phyloP scores from a whole-genome alignment of 2,113 vertebrate genomes.

The Caloenas nicobarica region DNA sequence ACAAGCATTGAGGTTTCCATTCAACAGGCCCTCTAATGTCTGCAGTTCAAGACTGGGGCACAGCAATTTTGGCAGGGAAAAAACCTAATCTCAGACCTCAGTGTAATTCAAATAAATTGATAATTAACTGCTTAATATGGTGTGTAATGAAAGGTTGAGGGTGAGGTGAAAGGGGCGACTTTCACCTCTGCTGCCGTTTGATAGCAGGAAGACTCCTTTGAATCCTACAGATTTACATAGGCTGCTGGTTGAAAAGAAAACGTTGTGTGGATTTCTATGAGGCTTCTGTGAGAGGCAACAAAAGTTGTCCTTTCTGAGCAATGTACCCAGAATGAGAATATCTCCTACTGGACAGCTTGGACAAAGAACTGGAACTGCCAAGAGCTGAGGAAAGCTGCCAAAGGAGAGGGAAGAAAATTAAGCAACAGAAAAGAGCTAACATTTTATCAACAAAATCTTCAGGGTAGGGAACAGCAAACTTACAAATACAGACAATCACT shows the following conservation, averaged over 20 bases:
- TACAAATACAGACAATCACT: neutral
- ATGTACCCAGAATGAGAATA: conserved; percentile 53
- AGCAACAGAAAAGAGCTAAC: conserved; percentile 1
- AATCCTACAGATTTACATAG: neutral
- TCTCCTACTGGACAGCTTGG: conserved; percentile 33
- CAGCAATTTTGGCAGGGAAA: neutral
- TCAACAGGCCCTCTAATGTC: neutral
- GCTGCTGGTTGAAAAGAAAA: conserved; percentile 15
- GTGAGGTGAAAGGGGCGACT: neutral
- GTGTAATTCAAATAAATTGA: neutral
- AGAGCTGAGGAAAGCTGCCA: conserved; percentile 46
- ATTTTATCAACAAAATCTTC: conserved; percentile 5
- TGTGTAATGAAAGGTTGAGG: neutral
- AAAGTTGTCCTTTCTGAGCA: conserved; percentile 44
- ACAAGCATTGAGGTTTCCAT: neutral
- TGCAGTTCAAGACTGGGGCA: neutral
- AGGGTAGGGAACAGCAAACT: neutral
- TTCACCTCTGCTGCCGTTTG: neutral
- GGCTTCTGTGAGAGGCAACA: conserved; percentile 48
- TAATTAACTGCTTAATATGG: neutral
- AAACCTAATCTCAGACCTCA: neutral
- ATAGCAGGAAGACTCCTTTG: neutral
- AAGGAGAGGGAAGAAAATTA: conserved; percentile 66
- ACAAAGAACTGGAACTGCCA: conserved; percentile 75
- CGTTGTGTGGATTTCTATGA: conserved; percentile 34